Base-by-base conservation (phyloP, 1,140 invertebrate genomes). In the Subanguina moxae region DNA sequence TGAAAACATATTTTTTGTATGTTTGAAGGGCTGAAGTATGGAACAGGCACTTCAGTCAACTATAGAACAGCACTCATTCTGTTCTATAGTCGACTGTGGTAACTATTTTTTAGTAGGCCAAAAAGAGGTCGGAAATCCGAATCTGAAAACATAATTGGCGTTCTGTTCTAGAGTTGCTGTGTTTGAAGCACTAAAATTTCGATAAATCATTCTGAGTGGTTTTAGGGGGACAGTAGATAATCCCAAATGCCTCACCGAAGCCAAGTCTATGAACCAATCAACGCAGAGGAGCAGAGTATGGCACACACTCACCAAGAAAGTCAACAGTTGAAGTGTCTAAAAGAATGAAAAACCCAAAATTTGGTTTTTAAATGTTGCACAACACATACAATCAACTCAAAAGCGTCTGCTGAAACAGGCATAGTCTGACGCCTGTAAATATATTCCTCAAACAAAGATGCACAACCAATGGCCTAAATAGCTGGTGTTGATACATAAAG, bases 201-300 rank as follows among this genome's bases (percentile, higher is more conserved):
- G n/a, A n/a, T n/a, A n/a, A n/a, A n/a, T n/a, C n/a, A n/a, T n/a
- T n/a, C n/a, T n/a, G n/a, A n/a, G n/a, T n/a, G n/a, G n/a, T n/a
- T n/a, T n/a, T n/a, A n/a, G n/a, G n/a, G n/a, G n/a, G n/a, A n/a
- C n/a, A n/a, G n/a, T n/a, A n/a, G n/a, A n/a, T n/a, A n/a, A n/a
- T n/a, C n/a, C n/a, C n/a, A n/a, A n/a, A n/a, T n/a, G n/a, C n/a
- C 72, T 62, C 19, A 80, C 52, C 13, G 73, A 27, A 38, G 65
- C 64, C 25, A 82, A 52, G 56, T 80, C 80, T 25, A 80, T 71
- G 27, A 82, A 82, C 74, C 72, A 78, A 52, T 80, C 78, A 56
- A 77, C 57, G 38, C 71, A 70, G 30, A 80, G 56, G 15, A 80
- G 28, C 19, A 80, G 17, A n/a, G 78, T 78, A 48, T 82, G 71